A percentile compares a stretch with the other conserved stretches of the same genome.
Conservation (phyloP, 2,888 invertebrate species). For the Trichogramma dendrolimi region DNA sequence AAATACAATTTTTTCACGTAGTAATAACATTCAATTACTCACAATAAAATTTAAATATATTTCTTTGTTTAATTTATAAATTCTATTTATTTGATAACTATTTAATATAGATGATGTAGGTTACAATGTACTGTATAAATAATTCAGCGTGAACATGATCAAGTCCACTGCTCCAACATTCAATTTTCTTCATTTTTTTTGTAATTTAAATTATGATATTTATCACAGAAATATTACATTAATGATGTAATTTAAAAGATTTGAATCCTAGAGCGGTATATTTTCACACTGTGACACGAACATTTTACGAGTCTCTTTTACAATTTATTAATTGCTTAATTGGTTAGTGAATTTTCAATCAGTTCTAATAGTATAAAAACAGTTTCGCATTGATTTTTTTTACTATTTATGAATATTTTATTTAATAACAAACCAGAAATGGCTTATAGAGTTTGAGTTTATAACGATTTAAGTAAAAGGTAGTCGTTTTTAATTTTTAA, state of each 20-base stretch:
- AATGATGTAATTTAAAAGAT: background rate
- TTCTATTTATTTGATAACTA: no score
- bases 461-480: no score
- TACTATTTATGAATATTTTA: background rate
- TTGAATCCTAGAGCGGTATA: background rate
- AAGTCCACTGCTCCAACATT: slow-evolving; percentile 12
- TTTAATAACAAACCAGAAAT: no score
- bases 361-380: background rate
- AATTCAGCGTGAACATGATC: slow-evolving; percentile 18
- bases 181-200: slow-evolving; percentile 9
- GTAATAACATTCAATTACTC: no score
- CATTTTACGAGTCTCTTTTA: background rate
- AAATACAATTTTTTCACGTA: no score
- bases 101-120: no score
- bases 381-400: background rate
- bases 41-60: no score
- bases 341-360: background rate
- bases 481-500: no score
- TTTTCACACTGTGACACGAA: background rate
- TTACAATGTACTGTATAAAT: slow-evolving; percentile 7
- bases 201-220: slow-evolving; percentile 29
- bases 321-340: background rate
- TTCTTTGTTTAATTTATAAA: no score
- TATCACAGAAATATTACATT: slow-evolving; percentile 48
- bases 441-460: no score